Conservation (phyloP, 2,888 invertebrate species). For the Cephus nigrinus region DNA sequence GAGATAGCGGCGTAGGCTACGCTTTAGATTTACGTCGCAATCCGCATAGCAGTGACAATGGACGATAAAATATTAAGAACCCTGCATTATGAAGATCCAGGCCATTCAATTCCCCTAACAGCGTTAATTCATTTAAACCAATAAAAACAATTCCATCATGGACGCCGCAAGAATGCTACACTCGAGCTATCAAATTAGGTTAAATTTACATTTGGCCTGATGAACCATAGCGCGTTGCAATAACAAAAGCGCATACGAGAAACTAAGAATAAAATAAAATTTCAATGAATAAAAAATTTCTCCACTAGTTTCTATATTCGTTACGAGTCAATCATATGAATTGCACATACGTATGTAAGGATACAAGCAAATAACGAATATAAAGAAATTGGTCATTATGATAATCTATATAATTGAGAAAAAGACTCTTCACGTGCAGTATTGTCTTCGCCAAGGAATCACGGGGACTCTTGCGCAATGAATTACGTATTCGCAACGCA, state of each 20-base stretch:
- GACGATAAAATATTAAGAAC: background rate
- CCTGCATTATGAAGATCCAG: background rate
- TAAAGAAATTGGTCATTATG: background rate
- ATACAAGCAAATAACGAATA: too few relatives aligned
- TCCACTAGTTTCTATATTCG: too few relatives aligned
- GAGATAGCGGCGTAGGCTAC: background rate
- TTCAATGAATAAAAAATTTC: background rate
- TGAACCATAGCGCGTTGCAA: background rate
- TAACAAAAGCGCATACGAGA: background rate
- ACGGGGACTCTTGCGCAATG: background rate
- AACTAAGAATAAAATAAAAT: background rate
- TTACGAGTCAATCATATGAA: background rate
- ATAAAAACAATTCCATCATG: background rate
- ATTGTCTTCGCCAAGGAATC: background rate
- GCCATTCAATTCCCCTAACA: background rate
- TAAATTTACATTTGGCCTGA: background rate
- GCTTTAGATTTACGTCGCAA: background rate
- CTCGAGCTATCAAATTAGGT: background rate
- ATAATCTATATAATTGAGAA: background rate
- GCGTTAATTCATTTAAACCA: background rate
- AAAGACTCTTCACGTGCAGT: background rate
- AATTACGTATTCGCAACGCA: background rate
- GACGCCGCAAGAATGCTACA: background rate
- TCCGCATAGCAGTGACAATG: background rate
- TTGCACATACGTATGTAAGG: background rate